These are phyloP conservation scores for Bombus breviceps DNA, from an alignment of 1,140 invertebrate species.

Conservation along the genomic window DNA sequence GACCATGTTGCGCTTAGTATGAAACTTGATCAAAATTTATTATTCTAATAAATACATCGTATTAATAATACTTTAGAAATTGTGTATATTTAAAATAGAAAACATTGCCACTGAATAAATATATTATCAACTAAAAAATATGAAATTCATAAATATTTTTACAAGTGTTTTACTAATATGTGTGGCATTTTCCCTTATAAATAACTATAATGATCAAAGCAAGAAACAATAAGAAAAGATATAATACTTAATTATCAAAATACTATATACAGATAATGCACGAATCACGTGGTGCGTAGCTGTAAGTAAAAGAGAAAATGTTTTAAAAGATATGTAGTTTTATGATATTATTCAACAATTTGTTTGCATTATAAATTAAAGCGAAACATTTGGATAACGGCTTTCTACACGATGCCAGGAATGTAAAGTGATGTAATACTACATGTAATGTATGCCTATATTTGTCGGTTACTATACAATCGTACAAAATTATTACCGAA, in stretches of 20 bases:
- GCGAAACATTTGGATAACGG: constrained; percentile 14
- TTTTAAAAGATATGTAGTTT: not conserved
- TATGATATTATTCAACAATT: not conserved
- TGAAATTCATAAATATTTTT: not conserved
- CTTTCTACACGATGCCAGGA: not conserved
- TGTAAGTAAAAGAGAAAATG: not conserved
- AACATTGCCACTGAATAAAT: not conserved
- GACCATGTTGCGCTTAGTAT: constrained; percentile 26
- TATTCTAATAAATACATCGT: not conserved
- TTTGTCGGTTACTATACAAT: constrained; percentile 13
- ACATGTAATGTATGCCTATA: constrained; percentile 37
- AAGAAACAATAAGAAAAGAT: too few relatives aligned
- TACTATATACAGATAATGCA: not conserved
- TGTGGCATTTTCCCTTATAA: not conserved
- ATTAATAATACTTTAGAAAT: not conserved
- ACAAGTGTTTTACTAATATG: not conserved
- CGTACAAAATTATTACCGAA: not conserved
- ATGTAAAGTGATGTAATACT: constrained; percentile 45
- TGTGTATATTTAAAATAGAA: not conserved
- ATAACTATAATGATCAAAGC: not conserved
- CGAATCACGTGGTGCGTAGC: not conserved
- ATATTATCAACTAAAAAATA: not conserved
- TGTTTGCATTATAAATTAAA: constrained; percentile 18
- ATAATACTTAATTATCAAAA: not conserved
- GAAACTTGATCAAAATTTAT: constrained; percentile 26